These are phyloP conservation scores for Anhinga rufa DNA, from an alignment of 2,113 vertebrate species.

Conservation along the genomic window DNA sequence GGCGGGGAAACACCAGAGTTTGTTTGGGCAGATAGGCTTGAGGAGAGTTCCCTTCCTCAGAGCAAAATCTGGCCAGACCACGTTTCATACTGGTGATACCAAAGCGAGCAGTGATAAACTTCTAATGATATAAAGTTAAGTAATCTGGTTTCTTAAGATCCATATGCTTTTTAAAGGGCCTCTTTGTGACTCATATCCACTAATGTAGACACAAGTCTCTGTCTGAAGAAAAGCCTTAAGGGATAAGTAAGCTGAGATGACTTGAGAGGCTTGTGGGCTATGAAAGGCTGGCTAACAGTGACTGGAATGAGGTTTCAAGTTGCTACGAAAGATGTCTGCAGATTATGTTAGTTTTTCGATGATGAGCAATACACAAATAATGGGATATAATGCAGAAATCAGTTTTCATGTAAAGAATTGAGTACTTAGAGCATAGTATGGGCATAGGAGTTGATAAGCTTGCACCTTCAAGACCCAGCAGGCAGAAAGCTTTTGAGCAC, in stretches of 20 bases:
- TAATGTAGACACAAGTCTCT: not conserved
- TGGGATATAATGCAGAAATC: not conserved
- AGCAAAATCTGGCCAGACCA: not conserved
- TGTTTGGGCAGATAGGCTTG: not conserved
- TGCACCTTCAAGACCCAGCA: not conserved
- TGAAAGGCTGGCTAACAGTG: not conserved
- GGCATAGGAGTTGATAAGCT: not conserved
- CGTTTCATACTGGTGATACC: not conserved
- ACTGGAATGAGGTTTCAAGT: not conserved
- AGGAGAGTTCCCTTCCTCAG: not conserved
- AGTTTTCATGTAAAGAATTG: not conserved
- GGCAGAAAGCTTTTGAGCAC: not conserved
- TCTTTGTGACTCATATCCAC: not conserved
- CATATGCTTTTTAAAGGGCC: not conserved
- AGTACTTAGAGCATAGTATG: not conserved
- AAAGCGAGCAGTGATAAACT: not conserved
- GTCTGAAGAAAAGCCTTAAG: not conserved
- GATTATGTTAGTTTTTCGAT: not conserved
- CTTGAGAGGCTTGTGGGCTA: not conserved
- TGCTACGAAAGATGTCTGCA: not conserved
- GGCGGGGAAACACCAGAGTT: not conserved
- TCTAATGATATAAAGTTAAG: not conserved
- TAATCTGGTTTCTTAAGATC: not conserved
- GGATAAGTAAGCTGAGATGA: conserved; percentile 1
- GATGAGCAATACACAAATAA: not conserved